Percentiles rank a stretch among this genome's conserved stretches.
These are phyloP conservation scores for Cyclina sinensis DNA, from an alignment of 1,140 invertebrate genomes.

Conservation along the genomic window DNA sequence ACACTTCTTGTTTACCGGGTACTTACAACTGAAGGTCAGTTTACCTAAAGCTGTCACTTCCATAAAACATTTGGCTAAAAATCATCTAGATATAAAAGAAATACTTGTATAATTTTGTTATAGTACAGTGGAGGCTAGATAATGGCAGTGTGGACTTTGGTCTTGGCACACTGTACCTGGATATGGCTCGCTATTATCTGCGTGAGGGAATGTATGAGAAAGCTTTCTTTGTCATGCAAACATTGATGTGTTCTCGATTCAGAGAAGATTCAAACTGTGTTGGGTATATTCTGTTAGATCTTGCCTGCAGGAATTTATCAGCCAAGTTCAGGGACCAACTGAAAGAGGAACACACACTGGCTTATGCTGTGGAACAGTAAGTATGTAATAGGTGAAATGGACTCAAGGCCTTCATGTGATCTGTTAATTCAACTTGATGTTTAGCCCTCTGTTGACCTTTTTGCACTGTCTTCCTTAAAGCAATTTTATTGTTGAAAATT, in stretches of 20 bases:
- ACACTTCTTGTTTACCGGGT: not conserved
- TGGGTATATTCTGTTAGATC: conserved; percentile 34
- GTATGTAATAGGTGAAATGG: not conserved
- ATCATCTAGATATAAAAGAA: not conserved
- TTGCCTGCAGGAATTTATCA: not conserved
- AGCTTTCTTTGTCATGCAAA: conserved; percentile 7
- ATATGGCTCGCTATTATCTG: conserved; percentile 42
- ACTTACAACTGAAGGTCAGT: too few relatives aligned
- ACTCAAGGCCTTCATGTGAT: too few relatives aligned
- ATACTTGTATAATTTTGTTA: not conserved
- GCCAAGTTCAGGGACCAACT: not conserved
- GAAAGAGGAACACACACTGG: conserved; percentile 9
- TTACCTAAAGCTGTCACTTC: too few relatives aligned
- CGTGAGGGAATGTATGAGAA: conserved; percentile 30
- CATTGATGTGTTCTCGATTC: conserved; percentile 32
- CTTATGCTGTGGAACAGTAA: conserved; percentile 47
- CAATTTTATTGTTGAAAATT: too few relatives aligned
- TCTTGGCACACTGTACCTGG: not conserved
- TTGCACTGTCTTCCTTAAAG: too few relatives aligned
- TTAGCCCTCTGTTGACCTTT: too few relatives aligned
- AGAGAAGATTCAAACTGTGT: not conserved
- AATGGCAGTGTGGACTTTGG: conserved; percentile 32
- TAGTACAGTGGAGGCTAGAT: conserved; percentile 53
- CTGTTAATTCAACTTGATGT: too few relatives aligned
- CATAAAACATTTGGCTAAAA: too few relatives aligned